Evolutionary conservation across 2,113 vertebrate species (phyloP).

Genomic region (Spizaetus ornatus): DNA sequence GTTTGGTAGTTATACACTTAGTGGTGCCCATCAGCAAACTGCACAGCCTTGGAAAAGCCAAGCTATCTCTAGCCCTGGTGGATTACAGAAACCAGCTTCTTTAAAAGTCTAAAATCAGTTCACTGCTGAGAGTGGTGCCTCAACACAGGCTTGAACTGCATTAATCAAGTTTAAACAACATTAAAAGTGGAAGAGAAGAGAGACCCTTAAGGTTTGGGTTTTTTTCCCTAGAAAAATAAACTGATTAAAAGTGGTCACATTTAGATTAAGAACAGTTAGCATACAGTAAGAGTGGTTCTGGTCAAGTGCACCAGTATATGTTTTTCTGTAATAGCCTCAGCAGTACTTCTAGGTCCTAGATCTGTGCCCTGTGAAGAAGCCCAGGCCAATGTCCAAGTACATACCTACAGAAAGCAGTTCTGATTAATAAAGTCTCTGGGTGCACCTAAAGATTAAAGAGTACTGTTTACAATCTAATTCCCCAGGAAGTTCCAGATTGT

Average conservation of each 20-base stretch:
- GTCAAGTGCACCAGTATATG: neutral
- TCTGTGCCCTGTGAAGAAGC: neutral
- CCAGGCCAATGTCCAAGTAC: neutral
- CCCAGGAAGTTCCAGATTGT: neutral
- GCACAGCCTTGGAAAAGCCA: neutral
- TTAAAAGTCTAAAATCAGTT: neutral
- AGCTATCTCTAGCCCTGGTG: neutral
- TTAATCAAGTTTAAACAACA: neutral
- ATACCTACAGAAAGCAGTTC: neutral
- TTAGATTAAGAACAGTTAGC: neutral
- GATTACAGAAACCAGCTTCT: neutral
- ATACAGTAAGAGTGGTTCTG: neutral
- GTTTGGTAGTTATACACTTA: rapidly evolving
- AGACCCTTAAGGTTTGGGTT: neutral
- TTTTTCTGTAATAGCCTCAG: neutral
- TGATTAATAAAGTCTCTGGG: neutral
- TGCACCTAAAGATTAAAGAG: neutral
- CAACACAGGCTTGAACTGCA: neutral
- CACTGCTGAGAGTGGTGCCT: neutral
- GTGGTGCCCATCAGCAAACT: neutral
- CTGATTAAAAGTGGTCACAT: neutral
- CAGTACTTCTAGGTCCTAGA: neutral
- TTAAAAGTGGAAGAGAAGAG: neutral
- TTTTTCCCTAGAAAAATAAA: neutral
- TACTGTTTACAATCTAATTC: neutral